phyloP scores from a whole-genome alignment of 2,113 vertebrate species.

The Grantiella picta region DNA sequence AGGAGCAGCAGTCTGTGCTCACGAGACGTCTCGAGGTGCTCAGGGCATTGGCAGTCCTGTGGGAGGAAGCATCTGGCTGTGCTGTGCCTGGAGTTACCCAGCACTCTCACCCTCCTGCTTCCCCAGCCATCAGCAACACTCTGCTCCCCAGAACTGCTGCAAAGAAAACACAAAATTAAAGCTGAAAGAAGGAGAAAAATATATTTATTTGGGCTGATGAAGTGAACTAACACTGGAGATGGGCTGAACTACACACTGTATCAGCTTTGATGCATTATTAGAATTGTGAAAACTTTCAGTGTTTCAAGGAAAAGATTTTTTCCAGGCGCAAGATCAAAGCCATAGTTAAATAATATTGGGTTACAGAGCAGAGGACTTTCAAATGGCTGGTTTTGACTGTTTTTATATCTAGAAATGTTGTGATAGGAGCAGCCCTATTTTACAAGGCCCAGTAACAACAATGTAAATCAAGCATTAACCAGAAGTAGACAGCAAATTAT shows the following conservation, averaged over 20 bases:
- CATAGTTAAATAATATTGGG: slow-evolving; percentile 40
- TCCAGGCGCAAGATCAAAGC: slow-evolving; percentile 67
- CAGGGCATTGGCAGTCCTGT: slow-evolving; percentile 20
- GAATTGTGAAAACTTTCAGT: slow-evolving; percentile 35
- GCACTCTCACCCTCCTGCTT: neutral
- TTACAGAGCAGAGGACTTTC: slow-evolving; percentile 50
- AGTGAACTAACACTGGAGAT: neutral
- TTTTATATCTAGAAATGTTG: slow-evolving; percentile 64
- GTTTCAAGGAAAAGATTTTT: slow-evolving; percentile 65
- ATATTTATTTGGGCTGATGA: neutral
- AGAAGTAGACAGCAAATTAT: slow-evolving; percentile 46
- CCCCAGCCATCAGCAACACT: neutral
- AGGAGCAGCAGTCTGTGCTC: slow-evolving; percentile 42
- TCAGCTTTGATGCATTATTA: slow-evolving; percentile 49
- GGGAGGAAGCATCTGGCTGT: neutral
- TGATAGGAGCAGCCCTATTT: slow-evolving; percentile 50
- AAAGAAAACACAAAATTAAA: neutral
- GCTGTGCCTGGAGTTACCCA: neutral
- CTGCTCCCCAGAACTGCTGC: neutral
- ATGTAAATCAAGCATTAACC: slow-evolving; percentile 49
- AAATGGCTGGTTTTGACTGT: slow-evolving; percentile 29
- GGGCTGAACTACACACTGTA: neutral
- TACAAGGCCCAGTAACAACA: slow-evolving; percentile 43
- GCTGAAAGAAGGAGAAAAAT: neutral
- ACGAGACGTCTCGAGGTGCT: slow-evolving; percentile 33